Conservation (phyloP, 2,113 vertebrate genomes). For the Aegotheles bennettii region DNA sequence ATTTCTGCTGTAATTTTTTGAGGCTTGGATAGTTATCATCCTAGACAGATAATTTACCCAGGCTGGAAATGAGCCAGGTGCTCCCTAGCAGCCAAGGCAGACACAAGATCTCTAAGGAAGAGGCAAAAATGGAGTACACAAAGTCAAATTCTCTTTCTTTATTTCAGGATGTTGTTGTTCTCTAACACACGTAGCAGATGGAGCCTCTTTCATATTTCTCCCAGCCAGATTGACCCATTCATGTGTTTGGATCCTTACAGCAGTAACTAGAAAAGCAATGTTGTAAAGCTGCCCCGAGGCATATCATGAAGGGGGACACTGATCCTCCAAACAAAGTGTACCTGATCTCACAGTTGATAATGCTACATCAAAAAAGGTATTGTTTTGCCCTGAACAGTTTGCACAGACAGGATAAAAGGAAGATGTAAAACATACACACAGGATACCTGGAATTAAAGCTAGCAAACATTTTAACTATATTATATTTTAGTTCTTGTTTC, state of each 20-base stretch:
- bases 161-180: not conserved
- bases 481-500: not conserved
- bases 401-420: not conserved
- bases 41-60: not conserved
- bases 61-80: not conserved
- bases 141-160: not conserved
- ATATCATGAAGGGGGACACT: not conserved
- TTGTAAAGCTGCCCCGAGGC: not conserved
- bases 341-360: rapidly evolving
- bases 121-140: not conserved
- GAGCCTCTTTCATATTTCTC: not conserved
- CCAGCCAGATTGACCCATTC: not conserved
- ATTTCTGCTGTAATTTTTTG: not conserved
- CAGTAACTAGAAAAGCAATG: not conserved
- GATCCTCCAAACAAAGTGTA: too few relatives aligned
- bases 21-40: not conserved
- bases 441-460: not conserved
- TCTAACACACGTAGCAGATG: not conserved
- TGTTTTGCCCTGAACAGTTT: not conserved
- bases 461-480: not conserved
- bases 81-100: not conserved
- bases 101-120: not conserved
- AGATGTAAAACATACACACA: not conserved
- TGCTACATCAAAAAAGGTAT: not conserved
- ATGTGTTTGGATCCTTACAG: not conserved